A percentile compares a stretch with the other conserved stretches of the same genome.
phyloP scores from a whole-genome alignment of 2,888 invertebrate genomes.

The Actias luna region DNA sequence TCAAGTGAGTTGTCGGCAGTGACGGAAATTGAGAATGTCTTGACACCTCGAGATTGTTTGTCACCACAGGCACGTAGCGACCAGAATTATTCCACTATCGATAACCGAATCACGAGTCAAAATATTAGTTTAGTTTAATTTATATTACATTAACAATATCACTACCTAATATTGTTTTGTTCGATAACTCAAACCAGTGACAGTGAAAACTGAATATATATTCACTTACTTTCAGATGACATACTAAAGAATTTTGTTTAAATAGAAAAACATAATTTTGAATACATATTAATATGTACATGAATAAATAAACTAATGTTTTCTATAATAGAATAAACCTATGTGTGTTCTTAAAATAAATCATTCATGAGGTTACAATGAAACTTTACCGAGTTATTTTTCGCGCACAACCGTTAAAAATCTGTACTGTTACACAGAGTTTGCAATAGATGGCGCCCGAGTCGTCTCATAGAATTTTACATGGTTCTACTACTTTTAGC shows the following conservation, averaged over 20 bases:
- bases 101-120: constrained; percentile 39
- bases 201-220: too few relatives aligned
- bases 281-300: too few relatives aligned
- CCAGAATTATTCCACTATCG: constrained; percentile 44
- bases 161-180: constrained; percentile 12
- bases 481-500: too few relatives aligned
- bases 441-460: neutral
- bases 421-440: neutral
- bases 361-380: too few relatives aligned
- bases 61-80: constrained; percentile 46
- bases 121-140: constrained; percentile 25
- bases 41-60: constrained; percentile 50
- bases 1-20: constrained; percentile 43
- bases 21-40: constrained; percentile 69
- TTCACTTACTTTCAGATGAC: too few relatives aligned
- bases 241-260: too few relatives aligned
- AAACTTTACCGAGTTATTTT: neutral
- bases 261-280: too few relatives aligned
- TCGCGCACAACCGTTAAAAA: neutral
- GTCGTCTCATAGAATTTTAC: neutral
- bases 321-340: too few relatives aligned
- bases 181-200: constrained; percentile 11
- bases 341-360: too few relatives aligned
- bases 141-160: constrained; percentile 36
- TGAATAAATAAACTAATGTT: too few relatives aligned